Evolutionary conservation across 2,113 vertebrate genomes (phyloP).

Genomic region (Boulengerochromis microlepis): DNA sequence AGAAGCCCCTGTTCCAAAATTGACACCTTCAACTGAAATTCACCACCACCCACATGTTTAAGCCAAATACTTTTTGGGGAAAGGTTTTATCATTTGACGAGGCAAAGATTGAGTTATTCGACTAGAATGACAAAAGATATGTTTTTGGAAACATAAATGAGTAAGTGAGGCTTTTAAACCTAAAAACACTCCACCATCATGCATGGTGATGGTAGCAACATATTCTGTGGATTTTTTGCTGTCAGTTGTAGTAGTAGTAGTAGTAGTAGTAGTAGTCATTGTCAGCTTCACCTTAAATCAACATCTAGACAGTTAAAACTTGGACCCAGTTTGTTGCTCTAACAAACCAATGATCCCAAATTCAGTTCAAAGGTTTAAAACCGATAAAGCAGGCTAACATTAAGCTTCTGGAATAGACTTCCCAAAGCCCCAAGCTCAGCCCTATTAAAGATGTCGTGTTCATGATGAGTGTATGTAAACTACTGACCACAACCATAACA

Average conservation of each 20-base stretch:
- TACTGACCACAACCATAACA: not conserved
- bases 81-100: fast-evolving
- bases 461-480: not conserved
- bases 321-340: not conserved
- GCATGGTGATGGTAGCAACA: not conserved
- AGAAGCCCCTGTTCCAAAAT: not conserved
- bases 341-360: not conserved
- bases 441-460: not conserved
- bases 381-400: not conserved
- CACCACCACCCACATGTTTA: not conserved
- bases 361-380: not conserved
- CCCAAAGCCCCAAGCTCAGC: not conserved
- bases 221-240: not conserved
- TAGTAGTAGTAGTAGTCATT: fast-evolving
- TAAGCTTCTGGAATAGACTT: not conserved
- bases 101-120: not conserved
- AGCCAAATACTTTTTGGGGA: not conserved
- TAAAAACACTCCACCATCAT: fast-evolving
- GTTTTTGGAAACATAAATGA: not conserved
- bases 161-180: not conserved
- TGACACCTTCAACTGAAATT: not conserved
- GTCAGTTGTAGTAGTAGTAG: not conserved
- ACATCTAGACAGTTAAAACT: not conserved
- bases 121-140: not conserved
- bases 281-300: not conserved